Evolutionary conservation across 1,140 invertebrate genomes (phyloP).

Genomic region (Caerostris extrusa): DNA sequence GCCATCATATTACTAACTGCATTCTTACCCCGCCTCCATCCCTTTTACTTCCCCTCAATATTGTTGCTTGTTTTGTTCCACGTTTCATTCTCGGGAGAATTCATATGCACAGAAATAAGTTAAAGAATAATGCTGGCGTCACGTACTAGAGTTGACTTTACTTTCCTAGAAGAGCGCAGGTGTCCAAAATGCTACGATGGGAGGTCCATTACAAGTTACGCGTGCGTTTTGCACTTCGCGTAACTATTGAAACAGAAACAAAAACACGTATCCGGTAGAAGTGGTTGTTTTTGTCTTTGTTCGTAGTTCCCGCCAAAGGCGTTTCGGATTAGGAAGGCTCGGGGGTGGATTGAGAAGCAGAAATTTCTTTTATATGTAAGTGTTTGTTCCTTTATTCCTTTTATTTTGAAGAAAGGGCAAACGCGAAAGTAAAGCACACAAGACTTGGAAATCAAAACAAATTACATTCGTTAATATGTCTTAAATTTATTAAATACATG

Average conservation of each 20-base stretch:
- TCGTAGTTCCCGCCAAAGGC: constrained; percentile 15
- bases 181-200: constrained; percentile 31
- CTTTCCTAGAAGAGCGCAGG: constrained; percentile 44
- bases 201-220: constrained; percentile 65
- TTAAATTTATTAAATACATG: too few species aligned
- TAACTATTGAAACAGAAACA: constrained; percentile 48
- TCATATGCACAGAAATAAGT: constrained; percentile 65
- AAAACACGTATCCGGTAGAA: constrained; percentile 24
- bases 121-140: constrained; percentile 60
- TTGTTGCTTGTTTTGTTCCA: constrained; percentile 35
- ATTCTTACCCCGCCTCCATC: background rate
- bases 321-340: constrained; percentile 10
- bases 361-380: background rate
- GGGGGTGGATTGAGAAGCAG: background rate
- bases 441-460: too few species aligned
- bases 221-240: constrained; percentile 31
- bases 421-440: too few species aligned
- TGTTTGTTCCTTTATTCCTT: background rate
- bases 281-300: background rate
- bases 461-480: too few species aligned
- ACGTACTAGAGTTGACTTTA: constrained; percentile 50
- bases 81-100: constrained; percentile 58
- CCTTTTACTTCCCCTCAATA: background rate
- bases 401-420: background rate
- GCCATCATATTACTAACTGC: constrained; percentile 50